Evolutionary conservation across 2,797 vertebrate genomes (phyloP), one percentile per base, ranked within the genome.

Genomic region (Setipinna tenuifilis): DNA sequence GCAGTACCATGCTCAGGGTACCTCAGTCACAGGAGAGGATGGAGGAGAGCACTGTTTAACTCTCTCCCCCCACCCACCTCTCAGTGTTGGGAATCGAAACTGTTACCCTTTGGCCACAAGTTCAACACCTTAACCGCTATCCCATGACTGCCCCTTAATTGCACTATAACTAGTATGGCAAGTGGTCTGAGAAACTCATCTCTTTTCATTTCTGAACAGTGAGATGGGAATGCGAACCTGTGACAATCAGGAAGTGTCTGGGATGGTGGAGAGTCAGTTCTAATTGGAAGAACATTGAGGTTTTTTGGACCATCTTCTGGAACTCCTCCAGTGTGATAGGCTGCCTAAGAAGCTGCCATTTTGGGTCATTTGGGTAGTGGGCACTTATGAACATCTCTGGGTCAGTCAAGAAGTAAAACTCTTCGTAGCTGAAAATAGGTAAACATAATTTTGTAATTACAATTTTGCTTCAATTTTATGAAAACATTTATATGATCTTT

Each of bases 331-430:
- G 0, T 0, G 84, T 1, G 75, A 91, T 0, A 0, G 85, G 82
- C 6, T 57, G 54, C 3, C 92, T 90, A 23, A 93, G 86, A 0
- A 94, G 93, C 85, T 94, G 93, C 94, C 94, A 94, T 0, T 35
- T 19, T 0, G 91, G 82, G 11, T 92, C 90, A 28, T 93, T 89
- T 0, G 95, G 94, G 89, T 84, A 90, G 19, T 93, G 93, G 21
- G 90, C 90, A 81, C 91, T 91, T 1, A 84, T 87, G 85, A 95
- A 93, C 80, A 87, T 87, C 61, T 95, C 93, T 0, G 94, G 94
- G 65, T 94, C 86, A 0, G 93, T 86, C n/a, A 95, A 90, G 84
- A 94, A 94, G 86, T 87, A 93, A 84, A 94, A 94, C 5, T 93
- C 93, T 0, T 93, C 84, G 0, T 91, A 88, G 35, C 92, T 96